These are phyloP conservation scores for Xiphophorus couchianus DNA, from an alignment of 2,113 vertebrate species.

Conservation along the genomic window DNA sequence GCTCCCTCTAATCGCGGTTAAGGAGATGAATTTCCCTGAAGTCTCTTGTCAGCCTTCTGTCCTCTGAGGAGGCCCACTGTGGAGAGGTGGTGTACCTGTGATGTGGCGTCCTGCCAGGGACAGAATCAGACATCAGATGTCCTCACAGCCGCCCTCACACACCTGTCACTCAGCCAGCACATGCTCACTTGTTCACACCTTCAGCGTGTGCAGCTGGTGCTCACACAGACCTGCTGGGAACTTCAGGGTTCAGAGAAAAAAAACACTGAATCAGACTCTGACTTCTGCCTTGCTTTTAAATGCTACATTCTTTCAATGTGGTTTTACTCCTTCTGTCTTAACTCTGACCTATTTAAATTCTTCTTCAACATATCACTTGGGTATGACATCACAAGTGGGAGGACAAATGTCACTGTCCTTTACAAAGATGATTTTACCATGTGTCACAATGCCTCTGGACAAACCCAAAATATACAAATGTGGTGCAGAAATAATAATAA, in stretches of 20 bases:
- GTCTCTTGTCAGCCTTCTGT: constrained; percentile 49
- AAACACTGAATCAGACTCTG: neutral
- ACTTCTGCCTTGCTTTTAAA: no score
- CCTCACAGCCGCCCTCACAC: constrained; percentile 47
- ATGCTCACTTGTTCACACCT: constrained; percentile 37
- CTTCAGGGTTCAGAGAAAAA: constrained; percentile 44
- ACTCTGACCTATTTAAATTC: no score
- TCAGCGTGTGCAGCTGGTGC: constrained; percentile 44
- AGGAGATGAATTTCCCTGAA: constrained; percentile 35
- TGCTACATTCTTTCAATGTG: no score
- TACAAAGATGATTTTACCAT: no score
- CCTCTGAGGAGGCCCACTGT: constrained; percentile 32
- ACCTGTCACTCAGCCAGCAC: constrained; percentile 55
- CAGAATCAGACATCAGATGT: constrained; percentile 38
- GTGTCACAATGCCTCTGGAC: no score
- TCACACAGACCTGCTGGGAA: constrained; percentile 63
- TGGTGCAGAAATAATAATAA: no score
- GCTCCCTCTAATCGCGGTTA: neutral
- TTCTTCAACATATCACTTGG: no score
- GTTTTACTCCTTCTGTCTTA: no score
- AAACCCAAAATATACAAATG: no score
- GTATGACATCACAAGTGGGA: no score
- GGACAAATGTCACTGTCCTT: no score
- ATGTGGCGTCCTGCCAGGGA: constrained; percentile 49
- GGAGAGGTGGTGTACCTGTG: constrained; percentile 50